phyloP scores from a whole-genome alignment of 2,888 invertebrate genomes.

The Gymnocheta viridis region DNA sequence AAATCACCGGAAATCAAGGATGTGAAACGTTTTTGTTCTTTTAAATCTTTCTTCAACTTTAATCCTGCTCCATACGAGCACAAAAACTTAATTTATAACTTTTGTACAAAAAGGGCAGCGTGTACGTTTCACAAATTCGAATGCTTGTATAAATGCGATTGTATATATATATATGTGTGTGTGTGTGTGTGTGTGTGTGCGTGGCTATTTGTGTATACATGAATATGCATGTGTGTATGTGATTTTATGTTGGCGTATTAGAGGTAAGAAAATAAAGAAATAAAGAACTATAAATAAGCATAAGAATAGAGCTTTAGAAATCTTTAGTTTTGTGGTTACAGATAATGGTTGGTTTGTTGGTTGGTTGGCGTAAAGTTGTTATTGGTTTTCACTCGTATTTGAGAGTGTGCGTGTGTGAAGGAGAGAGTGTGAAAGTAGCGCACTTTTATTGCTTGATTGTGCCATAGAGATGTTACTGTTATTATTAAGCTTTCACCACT shows the following conservation, averaged over 20 bases:
- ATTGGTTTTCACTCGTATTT: not conserved
- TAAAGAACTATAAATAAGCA: slow-evolving; percentile 57
- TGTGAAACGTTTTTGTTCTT: slow-evolving; percentile 49
- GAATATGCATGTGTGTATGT: not conserved
- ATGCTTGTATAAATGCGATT: too few relatives aligned
- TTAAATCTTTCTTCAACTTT: slow-evolving; percentile 4
- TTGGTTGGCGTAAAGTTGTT: slow-evolving; percentile 32
- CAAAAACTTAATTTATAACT: slow-evolving; percentile 31
- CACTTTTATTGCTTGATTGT: slow-evolving; percentile 26
- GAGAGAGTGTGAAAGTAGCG: not conserved
- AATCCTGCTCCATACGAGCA: slow-evolving; percentile 34
- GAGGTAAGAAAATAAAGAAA: not conserved
- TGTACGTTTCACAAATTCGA: too few relatives aligned
- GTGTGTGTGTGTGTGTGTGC: not conserved
- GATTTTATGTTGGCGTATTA: not conserved
- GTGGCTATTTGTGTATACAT: not conserved
- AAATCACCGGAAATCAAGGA: slow-evolving; percentile 67
- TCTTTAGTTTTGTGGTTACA: slow-evolving; percentile 52
- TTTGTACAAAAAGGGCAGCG: slow-evolving; percentile 24
- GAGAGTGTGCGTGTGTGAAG: not conserved
- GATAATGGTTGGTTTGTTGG: slow-evolving; percentile 33
- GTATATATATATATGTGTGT: not conserved
- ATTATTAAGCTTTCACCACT: slow-evolving; percentile 48
- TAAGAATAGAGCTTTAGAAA: slow-evolving; percentile 55
- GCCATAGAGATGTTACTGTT: slow-evolving; percentile 9